Base-by-base conservation (phyloP, 2,113 vertebrate genomes). In the Grus americana region DNA sequence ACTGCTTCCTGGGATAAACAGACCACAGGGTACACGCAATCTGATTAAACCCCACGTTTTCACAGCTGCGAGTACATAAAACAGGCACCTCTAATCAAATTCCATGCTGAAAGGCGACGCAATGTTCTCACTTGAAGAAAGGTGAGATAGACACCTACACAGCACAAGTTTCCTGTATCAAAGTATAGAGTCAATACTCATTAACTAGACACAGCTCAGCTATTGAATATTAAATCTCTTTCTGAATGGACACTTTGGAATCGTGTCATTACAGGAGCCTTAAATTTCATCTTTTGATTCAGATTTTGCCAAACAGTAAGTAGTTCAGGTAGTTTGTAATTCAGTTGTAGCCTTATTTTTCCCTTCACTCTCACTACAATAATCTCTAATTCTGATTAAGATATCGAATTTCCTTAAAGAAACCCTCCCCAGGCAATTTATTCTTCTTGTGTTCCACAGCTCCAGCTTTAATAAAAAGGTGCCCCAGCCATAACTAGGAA, bases 371-470 rank as follows among this genome's bases (percentile, higher is more conserved):
- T 75, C 38, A 47, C 58, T 38, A 46, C 38, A 27, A 17, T 79
- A 71, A 90, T 82, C 90, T 70, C 79, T 52, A 76, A 88, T 88
- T 85, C 38, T 86, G 62, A 93, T 95, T 82, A 86, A 88, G 62
- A 61, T 23, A 89, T 27, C 9, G 4, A 32, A 92, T 70, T 90
- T 81, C 78, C 63, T 93, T 73, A 65, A 82, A 93, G 79, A 93
- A 84, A 32, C 13, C 59, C 38, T 58, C 63, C 40, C 47, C 55
- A 42, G 38, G 47, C 52, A 58, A 76, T 88, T 62, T 49, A 65
- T 81, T 59, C 29, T 67, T 66, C 12, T 8, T 27, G 32, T 9
- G 55, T 47, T 67, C 15, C 59, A 70, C n/a, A 70, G 46, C 67
- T 74, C 65, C 71, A 52, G 76, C 38, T 71, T 46, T 59, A 88